phyloP scores from a whole-genome alignment of 2,797 vertebrate genomes.

The Neosalanx taihuensis region DNA sequence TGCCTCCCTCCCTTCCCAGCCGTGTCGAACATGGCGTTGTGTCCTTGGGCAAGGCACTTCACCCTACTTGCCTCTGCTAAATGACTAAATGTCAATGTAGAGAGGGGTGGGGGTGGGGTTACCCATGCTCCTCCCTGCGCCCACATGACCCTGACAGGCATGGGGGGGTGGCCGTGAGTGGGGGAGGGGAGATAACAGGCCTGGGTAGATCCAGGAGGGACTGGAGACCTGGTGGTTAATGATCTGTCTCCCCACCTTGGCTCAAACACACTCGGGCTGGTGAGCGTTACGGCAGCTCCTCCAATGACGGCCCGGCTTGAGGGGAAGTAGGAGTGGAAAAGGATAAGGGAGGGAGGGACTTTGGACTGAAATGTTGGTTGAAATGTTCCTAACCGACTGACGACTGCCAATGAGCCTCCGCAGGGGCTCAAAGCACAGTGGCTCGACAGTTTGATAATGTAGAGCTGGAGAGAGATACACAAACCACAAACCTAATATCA shows the following conservation, averaged over 20 bases:
- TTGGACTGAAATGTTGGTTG: conserved; percentile 34
- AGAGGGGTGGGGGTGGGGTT: neutral
- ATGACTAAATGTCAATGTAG: too few relatives aligned
- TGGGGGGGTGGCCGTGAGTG: conserved; percentile 36
- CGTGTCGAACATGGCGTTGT: neutral
- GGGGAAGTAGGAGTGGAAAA: neutral
- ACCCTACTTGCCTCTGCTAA: too few relatives aligned
- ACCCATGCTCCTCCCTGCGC: conserved; percentile 5
- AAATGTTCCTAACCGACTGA: conserved; percentile 5
- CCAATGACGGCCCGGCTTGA: neutral
- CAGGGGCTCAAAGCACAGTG: conserved; percentile 5
- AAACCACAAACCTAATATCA: too few relatives aligned
- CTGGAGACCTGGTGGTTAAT: conserved; percentile 43
- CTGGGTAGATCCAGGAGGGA: conserved; percentile 9
- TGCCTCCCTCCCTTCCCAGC: conserved; percentile 17
- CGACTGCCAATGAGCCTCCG: conserved; percentile 33
- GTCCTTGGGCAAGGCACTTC: too few relatives aligned
- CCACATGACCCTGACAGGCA: conserved; percentile 33
- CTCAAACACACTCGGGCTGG: neutral
- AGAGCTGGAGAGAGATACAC: neutral
- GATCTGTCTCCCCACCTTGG: conserved; percentile 28
- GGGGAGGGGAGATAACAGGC: conserved; percentile 51
- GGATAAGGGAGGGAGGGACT: conserved; percentile 24
- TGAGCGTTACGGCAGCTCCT: conserved; percentile 9
- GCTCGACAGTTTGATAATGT: neutral